Base-by-base conservation (phyloP, 2,888 invertebrate species). In the Polylopha cassiicola region DNA sequence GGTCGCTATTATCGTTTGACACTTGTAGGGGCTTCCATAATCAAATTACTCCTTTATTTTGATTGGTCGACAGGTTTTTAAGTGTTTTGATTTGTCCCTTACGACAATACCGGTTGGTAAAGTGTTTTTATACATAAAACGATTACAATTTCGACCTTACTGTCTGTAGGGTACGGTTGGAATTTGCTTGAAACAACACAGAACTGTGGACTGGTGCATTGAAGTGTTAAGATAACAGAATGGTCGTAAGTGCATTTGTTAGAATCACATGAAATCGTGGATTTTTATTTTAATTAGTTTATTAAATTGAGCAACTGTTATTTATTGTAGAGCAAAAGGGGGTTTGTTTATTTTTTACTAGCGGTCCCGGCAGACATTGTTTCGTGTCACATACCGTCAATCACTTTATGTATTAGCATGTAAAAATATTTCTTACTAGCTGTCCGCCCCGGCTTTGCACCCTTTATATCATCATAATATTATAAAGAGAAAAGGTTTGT, bases 11-110 rank as follows among this genome's bases (percentile, higher is more conserved):
- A n/a, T n/a, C n/a, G n/a, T n/a, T n/a, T n/a, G n/a, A n/a, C n/a
- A n/a, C n/a, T n/a, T n/a, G n/a, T n/a, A n/a, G n/a, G n/a, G n/a
- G n/a, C n/a, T 65, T 59, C 49, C 13, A 56, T 73, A 77, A 82
- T 81, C 63, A 59, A 74, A 77, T 82, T 80, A 78, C 45, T 48
- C 57, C 46, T 20, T 16, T 81, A 67, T 82, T 84, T 78, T 78
- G 76, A 82, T 81, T 81, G 79, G 76, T 64, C 55, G 64, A 61
- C 67, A 61, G 64, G 54, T 62, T 62, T 64, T 58, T 48, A 51
- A 80, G 77, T 81, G 78, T 78, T 82, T 77, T 74, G 75, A 76
- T 78, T 80, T 66, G 73, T 53, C 60, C 61, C n/a, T 55, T 55
- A 62, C 65, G 60, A 72, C 76, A 71, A 68, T 70, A 68, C 63